Conservation (phyloP, 2,113 vertebrate species). For the Pollachius pollachius region DNA sequence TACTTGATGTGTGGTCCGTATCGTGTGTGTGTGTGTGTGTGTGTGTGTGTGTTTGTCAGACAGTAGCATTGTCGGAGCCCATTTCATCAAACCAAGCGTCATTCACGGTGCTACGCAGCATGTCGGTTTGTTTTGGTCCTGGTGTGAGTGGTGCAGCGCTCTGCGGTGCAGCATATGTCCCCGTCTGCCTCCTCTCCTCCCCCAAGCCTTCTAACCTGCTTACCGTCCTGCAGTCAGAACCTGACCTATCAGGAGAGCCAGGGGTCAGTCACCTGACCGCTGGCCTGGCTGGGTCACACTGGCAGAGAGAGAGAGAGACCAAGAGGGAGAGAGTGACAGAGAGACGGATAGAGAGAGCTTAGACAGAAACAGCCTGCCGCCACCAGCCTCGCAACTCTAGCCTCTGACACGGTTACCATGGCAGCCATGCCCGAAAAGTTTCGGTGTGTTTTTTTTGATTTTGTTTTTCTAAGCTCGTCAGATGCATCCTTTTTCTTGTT, state of each 20-base stretch:
- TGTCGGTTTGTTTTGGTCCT: not conserved
- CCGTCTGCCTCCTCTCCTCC: not conserved
- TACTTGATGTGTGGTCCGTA: too few relatives aligned
- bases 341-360: constrained; percentile 8
- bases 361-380: constrained; percentile 37
- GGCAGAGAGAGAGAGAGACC: not conserved
- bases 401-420: constrained; percentile 33
- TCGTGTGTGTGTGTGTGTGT: too few relatives aligned
- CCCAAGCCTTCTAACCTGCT: not conserved
- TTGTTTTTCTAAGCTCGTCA: too few relatives aligned
- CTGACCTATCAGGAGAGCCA: not conserved
- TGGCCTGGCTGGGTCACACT: constrained; percentile 3
- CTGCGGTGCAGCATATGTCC: not conserved
- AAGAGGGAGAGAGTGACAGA: not conserved
- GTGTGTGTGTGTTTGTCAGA: too few relatives aligned
- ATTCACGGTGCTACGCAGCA: too few relatives aligned
- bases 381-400: constrained; percentile 15
- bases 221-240: not conserved
- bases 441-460: too few relatives aligned
- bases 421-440: constrained; percentile 22
- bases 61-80: too few relatives aligned
- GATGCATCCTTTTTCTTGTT: too few relatives aligned
- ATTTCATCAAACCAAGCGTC: too few relatives aligned
- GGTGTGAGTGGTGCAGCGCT: not conserved
- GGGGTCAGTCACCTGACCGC: constrained; percentile 2